These are phyloP conservation scores for Argyrosomus japonicus DNA, from an alignment of 2,113 vertebrate genomes.

Conservation along the genomic window DNA sequence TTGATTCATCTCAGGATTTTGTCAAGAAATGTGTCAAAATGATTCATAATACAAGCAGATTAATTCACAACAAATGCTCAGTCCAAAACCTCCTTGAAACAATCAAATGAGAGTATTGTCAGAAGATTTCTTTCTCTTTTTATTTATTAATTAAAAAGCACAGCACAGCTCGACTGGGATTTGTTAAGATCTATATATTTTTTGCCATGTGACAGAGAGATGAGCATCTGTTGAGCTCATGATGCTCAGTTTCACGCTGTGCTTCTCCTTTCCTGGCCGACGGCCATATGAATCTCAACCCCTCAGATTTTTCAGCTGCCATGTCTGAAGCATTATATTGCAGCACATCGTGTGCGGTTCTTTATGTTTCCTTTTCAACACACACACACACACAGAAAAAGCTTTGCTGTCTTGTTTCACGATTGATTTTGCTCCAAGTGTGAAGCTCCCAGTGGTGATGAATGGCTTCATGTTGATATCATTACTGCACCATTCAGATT, in stretches of 20 bases:
- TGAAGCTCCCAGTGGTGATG: conserved; percentile 3
- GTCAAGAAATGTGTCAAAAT: neutral
- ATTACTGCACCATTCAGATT: neutral
- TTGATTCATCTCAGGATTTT: neutral
- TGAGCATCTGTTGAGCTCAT: conserved; percentile 39
- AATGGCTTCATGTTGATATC: neutral
- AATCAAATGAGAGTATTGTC: neutral
- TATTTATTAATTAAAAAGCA: neutral
- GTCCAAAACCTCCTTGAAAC: neutral
- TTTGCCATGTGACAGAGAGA: conserved; percentile 35
- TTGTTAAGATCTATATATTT: neutral
- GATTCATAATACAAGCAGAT: neutral
- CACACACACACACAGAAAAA: neutral
- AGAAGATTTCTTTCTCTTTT: neutral
- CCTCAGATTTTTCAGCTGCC: conserved; percentile 32
- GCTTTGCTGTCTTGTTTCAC: neutral
- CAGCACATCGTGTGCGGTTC: neutral
- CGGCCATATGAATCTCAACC: conserved; percentile 36
- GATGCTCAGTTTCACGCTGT: conserved; percentile 37
- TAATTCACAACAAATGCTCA: neutral
- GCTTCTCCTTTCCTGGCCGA: conserved; percentile 37
- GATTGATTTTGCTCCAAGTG: conserved; percentile 9
- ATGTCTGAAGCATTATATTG: conserved; percentile 24
- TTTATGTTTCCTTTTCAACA: neutral
- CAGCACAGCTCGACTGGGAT: neutral